These are phyloP conservation scores for Psammodynastes pulverulentus DNA, from an alignment of 2,113 vertebrate species.

Conservation along the genomic window DNA sequence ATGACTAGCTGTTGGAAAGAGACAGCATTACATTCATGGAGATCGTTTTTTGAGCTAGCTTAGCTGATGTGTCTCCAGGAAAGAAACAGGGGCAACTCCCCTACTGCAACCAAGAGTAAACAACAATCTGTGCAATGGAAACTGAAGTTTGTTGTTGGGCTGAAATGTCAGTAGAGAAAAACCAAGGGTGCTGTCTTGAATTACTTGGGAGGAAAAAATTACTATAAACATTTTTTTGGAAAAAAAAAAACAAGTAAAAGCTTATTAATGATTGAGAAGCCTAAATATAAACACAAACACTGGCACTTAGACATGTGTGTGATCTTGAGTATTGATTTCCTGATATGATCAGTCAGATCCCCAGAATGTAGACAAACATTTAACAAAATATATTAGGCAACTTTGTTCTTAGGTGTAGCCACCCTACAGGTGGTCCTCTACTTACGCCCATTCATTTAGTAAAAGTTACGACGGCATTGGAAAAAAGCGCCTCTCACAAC, in stretches of 20 bases:
- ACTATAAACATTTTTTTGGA: not conserved
- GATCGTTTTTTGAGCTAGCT: not conserved
- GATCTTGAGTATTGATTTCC: not conserved
- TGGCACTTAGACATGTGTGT: not conserved
- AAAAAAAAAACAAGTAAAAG: not conserved
- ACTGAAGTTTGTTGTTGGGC: not conserved
- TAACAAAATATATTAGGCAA: not conserved
- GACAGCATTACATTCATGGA: conserved; percentile 5
- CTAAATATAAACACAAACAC: not conserved
- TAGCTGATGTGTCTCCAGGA: not conserved
- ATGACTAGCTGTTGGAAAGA: conserved; percentile 7
- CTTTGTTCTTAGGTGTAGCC: not conserved
- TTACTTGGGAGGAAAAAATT: not conserved
- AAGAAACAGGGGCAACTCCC: not conserved
- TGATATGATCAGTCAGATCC: not conserved
- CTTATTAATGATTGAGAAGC: not conserved
- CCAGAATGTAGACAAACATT: not conserved
- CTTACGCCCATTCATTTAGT: not conserved
- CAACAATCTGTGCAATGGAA: not conserved
- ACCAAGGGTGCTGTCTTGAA: not conserved
- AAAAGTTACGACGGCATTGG: not conserved
- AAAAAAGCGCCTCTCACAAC: not conserved
- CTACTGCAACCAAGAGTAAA: not conserved
- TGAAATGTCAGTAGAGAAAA: not conserved
- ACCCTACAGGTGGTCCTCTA: not conserved